phyloP scores from a whole-genome alignment of 2,797 vertebrate genomes.

The Cossypha heuglini region DNA sequence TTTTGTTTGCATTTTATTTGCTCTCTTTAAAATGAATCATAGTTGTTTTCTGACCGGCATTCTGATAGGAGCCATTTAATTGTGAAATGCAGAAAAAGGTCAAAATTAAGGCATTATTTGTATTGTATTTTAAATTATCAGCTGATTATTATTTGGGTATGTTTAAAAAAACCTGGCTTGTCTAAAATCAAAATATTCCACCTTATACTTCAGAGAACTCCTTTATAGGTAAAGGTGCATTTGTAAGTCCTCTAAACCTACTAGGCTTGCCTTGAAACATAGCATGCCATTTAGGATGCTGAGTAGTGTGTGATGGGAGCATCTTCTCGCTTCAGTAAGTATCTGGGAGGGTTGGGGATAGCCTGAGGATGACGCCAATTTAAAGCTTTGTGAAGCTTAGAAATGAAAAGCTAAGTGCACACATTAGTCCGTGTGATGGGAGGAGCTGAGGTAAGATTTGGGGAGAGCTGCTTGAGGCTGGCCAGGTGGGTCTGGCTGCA shows the following conservation, averaged over 20 bases:
- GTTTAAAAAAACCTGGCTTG: not conserved
- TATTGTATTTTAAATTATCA: not conserved
- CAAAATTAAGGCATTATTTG: not conserved
- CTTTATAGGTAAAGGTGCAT: not conserved
- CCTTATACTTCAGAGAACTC: not conserved
- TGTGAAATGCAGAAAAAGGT: not conserved
- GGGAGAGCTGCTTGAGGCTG: not conserved
- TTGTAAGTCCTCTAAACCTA: not conserved
- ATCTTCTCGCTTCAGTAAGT: not conserved
- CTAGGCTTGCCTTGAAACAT: not conserved
- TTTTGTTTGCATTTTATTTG: conserved; percentile 12
- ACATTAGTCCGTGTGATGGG: not conserved
- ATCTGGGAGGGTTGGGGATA: not conserved
- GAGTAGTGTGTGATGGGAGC: not conserved
- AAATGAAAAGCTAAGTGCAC: not conserved
- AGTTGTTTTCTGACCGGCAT: not conserved
- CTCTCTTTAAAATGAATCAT: not conserved
- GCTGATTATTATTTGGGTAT: not conserved
- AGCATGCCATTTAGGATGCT: not conserved
- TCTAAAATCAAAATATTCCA: not conserved
- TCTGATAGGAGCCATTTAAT: not conserved
- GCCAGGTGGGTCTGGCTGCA: not conserved
- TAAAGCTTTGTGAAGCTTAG: not conserved
- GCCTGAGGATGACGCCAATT: not conserved
- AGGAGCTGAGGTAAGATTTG: not conserved